These are phyloP conservation scores for Channa striata DNA, from an alignment of 2,797 vertebrate species.

Conservation along the genomic window DNA sequence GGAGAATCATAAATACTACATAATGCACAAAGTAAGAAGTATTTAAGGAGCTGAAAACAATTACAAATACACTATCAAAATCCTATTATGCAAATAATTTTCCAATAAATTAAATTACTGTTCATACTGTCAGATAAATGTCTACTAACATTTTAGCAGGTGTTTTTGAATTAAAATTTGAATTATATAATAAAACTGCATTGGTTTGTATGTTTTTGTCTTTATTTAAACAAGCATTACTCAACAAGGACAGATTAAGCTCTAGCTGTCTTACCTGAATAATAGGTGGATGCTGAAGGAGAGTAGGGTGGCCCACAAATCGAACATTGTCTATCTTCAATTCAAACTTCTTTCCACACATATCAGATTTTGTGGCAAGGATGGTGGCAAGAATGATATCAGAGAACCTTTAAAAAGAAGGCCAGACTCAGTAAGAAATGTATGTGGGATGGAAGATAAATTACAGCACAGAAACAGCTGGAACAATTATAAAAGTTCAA, in stretches of 20 bases:
- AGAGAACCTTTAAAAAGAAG: slow-evolving; percentile 88
- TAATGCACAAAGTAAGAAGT: not conserved
- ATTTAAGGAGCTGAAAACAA: not conserved
- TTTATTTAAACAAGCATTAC: not conserved
- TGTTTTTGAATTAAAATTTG: not conserved
- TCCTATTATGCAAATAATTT: not conserved
- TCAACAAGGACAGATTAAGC: not conserved
- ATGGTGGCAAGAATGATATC: slow-evolving; percentile 98
- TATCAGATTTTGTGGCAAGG: slow-evolving; percentile 98
- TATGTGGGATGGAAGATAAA: not conserved
- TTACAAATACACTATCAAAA: not conserved
- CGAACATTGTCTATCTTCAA: slow-evolving; percentile 98
- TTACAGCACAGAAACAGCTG: slow-evolving; percentile 20
- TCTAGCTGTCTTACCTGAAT: slow-evolving; percentile 85
- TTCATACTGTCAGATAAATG: not conserved
- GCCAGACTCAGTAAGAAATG: slow-evolving; percentile 11
- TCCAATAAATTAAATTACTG: not conserved
- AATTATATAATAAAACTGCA: not conserved
- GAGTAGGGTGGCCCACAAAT: slow-evolving; percentile 96
- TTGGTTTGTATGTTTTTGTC: not conserved
- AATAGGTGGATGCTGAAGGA: slow-evolving; percentile 92
- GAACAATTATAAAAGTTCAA: slow-evolving; percentile 36
- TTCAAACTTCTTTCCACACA: slow-evolving; percentile 99
- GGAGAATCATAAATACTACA: not conserved
- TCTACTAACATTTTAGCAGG: not conserved